Evolutionary conservation across 2,113 vertebrate species (phyloP).

Genomic region (Larimichthys crocea): DNA sequence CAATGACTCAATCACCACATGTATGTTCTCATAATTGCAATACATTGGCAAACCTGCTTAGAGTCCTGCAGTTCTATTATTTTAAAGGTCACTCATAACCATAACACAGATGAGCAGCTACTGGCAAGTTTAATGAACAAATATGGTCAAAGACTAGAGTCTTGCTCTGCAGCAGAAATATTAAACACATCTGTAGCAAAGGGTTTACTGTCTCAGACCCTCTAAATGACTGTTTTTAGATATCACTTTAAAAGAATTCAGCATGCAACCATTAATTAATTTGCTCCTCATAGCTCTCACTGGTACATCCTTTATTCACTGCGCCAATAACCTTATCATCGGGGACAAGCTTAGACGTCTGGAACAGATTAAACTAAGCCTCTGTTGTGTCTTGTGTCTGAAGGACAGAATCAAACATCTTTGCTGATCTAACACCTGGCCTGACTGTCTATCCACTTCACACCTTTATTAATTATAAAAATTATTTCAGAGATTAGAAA

Average conservation of each 20-base stretch:
- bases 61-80: not conserved
- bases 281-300: not conserved
- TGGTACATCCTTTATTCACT: not conserved
- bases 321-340: slow-evolving; percentile 7
- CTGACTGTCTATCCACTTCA: not conserved
- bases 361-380: slow-evolving; percentile 58
- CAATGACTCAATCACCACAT: not conserved
- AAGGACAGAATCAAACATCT: slow-evolving; percentile 52
- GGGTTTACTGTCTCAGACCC: not conserved
- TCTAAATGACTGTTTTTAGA: slow-evolving; percentile 11
- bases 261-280: not conserved
- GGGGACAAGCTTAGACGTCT: slow-evolving; percentile 29
- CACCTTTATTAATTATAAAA: no score
- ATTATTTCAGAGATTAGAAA: not conserved
- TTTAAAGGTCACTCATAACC: not conserved
- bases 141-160: slow-evolving; percentile 32
- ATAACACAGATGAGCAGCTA: slow-evolving; percentile 14
- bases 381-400: slow-evolving; percentile 6
- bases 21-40: not conserved
- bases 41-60: not conserved
- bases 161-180: slow-evolving; percentile 14
- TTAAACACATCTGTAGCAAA: slow-evolving; percentile 4
- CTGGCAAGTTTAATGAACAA: slow-evolving; percentile 13
- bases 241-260: not conserved
- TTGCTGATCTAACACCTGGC: slow-evolving; percentile 9